These are phyloP conservation scores for Scaptomyza graminum DNA, from an alignment of 1,140 invertebrate species.

Conservation along the genomic window DNA sequence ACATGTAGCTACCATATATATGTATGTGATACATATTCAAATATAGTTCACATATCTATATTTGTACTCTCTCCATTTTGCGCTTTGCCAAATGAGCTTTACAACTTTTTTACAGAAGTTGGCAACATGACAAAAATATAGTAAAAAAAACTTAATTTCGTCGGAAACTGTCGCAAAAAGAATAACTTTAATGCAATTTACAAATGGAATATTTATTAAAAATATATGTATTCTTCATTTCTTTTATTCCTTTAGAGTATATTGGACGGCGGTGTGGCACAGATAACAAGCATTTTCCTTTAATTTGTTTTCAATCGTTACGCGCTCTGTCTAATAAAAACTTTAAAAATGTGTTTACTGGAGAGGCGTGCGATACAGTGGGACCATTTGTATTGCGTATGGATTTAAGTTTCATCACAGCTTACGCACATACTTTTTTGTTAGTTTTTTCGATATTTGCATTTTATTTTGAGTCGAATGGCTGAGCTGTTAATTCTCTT, in stretches of 20 bases:
- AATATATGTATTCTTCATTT: too few species aligned
- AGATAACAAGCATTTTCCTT: slow-evolving; percentile 7
- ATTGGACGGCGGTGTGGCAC: slow-evolving; percentile 3
- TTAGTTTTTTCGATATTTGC: too few species aligned
- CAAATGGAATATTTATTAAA: too few species aligned
- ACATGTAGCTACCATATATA: background rate
- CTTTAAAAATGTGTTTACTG: slow-evolving; percentile 48
- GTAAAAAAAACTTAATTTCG: too few species aligned
- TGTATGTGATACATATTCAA: background rate
- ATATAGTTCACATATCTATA: background rate
- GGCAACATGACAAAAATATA: slow-evolving; percentile 7
- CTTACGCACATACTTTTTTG: too few species aligned
- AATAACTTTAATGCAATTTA: background rate
- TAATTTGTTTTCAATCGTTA: background rate
- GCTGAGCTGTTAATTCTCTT: too few species aligned
- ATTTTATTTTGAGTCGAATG: too few species aligned
- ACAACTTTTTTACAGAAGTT: slow-evolving; percentile 3
- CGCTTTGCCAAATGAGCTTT: background rate
- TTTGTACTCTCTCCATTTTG: background rate
- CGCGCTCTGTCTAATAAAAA: background rate
- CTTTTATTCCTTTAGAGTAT: slow-evolving; percentile 10
- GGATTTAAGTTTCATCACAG: too few species aligned
- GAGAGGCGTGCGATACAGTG: slow-evolving; percentile 47
- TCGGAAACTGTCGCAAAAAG: background rate
- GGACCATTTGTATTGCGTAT: background rate